Evolutionary conservation across 64 coral and sea anemone species (phyloP).

Genomic region (Cladopsammia gracilis): DNA sequence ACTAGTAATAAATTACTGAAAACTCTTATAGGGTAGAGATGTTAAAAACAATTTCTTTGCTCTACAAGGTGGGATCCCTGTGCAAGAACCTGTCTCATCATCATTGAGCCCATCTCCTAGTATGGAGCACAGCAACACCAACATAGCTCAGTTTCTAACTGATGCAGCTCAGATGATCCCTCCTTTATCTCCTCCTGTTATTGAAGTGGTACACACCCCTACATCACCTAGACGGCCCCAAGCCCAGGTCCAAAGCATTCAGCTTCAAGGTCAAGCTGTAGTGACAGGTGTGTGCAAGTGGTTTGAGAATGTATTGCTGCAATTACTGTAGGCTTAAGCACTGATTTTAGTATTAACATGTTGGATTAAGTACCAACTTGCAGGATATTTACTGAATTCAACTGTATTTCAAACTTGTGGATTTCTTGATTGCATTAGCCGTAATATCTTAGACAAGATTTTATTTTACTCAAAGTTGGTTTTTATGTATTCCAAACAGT

Average conservation of each 20-base stretch:
- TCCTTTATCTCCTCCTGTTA: not conserved
- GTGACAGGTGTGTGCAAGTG: not conserved
- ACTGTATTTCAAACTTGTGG: not conserved
- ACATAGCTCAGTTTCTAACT: not conserved
- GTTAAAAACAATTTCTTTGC: too few species aligned
- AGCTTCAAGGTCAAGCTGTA: not conserved
- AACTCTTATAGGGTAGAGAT: not conserved
- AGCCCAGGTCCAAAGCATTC: conserved; percentile 27
- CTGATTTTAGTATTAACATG: not conserved
- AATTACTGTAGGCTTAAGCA: too few species aligned
- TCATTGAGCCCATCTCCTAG: not conserved
- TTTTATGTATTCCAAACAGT: too few species aligned
- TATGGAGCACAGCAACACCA: not conserved
- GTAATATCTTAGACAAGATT: too few species aligned
- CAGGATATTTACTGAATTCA: too few species aligned
- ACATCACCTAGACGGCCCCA: not conserved
- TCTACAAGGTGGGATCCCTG: not conserved
- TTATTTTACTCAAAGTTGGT: too few species aligned
- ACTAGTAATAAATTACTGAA: too few species aligned
- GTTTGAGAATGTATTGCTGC: too few species aligned
- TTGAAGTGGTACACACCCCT: not conserved
- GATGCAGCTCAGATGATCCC: not conserved
- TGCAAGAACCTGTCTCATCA: conserved; percentile 24
- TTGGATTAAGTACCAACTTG: too few species aligned
- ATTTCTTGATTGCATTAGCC: not conserved